These are phyloP conservation scores for Sorex araneus DNA, from an alignment of 2,113 vertebrate species.

Conservation along the genomic window DNA sequence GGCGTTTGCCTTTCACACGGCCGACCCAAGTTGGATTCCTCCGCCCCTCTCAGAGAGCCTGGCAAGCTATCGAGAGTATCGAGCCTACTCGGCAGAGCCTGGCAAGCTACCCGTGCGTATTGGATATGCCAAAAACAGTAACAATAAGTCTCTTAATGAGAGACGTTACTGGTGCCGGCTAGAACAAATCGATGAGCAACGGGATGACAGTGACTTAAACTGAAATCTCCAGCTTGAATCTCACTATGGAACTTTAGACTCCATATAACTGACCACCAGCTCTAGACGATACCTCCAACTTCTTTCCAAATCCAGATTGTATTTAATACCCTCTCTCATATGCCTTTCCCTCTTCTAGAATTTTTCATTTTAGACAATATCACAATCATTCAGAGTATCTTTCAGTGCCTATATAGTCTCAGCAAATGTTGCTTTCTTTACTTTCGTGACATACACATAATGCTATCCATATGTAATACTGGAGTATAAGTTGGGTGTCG, in stretches of 20 bases:
- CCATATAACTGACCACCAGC: background rate
- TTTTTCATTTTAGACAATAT: slow-evolving; percentile 21
- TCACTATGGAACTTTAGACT: background rate
- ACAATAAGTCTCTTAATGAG: too few species aligned
- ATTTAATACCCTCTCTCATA: background rate
- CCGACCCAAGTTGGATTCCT: too few species aligned
- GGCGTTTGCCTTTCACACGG: too few species aligned
- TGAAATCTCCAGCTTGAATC: background rate
- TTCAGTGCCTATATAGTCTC: background rate
- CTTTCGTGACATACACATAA: background rate
- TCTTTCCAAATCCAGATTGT: background rate
- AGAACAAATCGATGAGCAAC: too few species aligned
- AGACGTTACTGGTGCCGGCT: too few species aligned
- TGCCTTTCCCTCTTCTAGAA: accelerated
- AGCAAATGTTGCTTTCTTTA: background rate
- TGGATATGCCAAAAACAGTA: too few species aligned
- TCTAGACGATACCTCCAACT: background rate
- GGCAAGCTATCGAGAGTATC: too few species aligned
- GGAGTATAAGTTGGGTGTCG: background rate
- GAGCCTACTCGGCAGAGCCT: too few species aligned
- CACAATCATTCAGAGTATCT: background rate
- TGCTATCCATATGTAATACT: background rate
- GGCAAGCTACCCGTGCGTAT: too few species aligned
- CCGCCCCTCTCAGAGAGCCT: too few species aligned
- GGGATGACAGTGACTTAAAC: too few species aligned